Conservation (phyloP, 1,140 invertebrate genomes). For the Cyphomyrmex costatus region DNA sequence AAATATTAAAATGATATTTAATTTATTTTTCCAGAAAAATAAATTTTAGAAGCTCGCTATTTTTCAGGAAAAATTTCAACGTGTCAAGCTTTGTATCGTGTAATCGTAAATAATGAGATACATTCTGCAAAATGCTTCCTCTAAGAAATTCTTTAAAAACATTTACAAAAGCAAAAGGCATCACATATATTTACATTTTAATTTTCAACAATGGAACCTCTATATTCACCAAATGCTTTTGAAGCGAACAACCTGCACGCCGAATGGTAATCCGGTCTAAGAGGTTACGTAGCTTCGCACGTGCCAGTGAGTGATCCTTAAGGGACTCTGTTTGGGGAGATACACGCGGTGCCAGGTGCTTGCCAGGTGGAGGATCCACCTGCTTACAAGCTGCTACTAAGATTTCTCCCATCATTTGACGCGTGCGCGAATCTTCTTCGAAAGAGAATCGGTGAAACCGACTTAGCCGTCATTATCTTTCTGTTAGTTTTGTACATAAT, state of each 20-base stretch:
- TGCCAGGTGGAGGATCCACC: slow-evolving; percentile 84
- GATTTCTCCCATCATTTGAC: slow-evolving; percentile 74
- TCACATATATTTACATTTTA: background rate
- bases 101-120: background rate
- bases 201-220: slow-evolving; percentile 4
- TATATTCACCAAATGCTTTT: slow-evolving; percentile 17
- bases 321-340: slow-evolving; percentile 61
- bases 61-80: slow-evolving; percentile 2
- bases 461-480: slow-evolving; percentile 4
- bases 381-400: slow-evolving; percentile 82
- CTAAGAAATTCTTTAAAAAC: background rate
- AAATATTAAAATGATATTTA: background rate
- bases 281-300: slow-evolving; percentile 45
- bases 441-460: slow-evolving; percentile 66
- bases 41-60: background rate
- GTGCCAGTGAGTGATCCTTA: slow-evolving; percentile 41
- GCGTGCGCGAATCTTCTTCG: slow-evolving; percentile 73
- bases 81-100: background rate
- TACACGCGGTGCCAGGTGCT: slow-evolving; percentile 79
- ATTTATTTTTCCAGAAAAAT: background rate
- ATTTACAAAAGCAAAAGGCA: background rate
- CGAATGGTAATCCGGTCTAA: slow-evolving; percentile 45
- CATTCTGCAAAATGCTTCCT: background rate
- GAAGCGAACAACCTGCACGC: background rate
- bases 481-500: slow-evolving; percentile 31